Percentiles rank a stretch among this genome's conserved stretches.
Evolutionary conservation across 2,113 vertebrate species (phyloP).

Genomic region (Columba janthina): DNA sequence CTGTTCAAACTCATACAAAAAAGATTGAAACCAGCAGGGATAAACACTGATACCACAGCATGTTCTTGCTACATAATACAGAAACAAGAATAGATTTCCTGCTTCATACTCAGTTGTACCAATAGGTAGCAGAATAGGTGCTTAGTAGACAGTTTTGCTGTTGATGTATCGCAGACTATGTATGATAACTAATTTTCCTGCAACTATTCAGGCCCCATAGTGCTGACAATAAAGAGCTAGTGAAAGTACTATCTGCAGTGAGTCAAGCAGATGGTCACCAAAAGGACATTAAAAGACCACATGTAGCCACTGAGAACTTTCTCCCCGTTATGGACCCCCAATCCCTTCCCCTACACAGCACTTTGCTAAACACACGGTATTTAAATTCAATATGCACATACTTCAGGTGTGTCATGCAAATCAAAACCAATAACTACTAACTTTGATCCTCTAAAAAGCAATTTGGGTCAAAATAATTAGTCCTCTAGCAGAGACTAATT

Average conservation of each 20-base stretch:
- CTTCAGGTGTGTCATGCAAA: rapidly evolving
- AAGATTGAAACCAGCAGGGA: neutral
- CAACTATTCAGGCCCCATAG: neutral
- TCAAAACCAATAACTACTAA: neutral
- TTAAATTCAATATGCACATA: neutral
- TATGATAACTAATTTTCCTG: neutral
- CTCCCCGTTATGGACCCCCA: neutral
- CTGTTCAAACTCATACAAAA: neutral
- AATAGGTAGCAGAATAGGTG: neutral
- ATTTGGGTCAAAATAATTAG: neutral
- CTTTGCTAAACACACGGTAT: neutral
- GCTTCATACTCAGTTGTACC: neutral
- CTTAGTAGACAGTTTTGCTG: neutral
- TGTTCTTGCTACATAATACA: neutral
- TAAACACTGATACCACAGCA: neutral
- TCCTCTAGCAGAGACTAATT: neutral
- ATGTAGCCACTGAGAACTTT: neutral
- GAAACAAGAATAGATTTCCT: neutral
- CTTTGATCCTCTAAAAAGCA: neutral
- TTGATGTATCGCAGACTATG: neutral
- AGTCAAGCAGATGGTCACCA: neutral
- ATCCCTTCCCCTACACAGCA: neutral
- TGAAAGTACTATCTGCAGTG: neutral
- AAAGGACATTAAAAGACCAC: neutral
- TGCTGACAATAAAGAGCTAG: neutral